Evolutionary conservation across 2,888 invertebrate species (phyloP), one percentile per base, ranked within the genome.

Genomic region (Microplitis deprimator): DNA sequence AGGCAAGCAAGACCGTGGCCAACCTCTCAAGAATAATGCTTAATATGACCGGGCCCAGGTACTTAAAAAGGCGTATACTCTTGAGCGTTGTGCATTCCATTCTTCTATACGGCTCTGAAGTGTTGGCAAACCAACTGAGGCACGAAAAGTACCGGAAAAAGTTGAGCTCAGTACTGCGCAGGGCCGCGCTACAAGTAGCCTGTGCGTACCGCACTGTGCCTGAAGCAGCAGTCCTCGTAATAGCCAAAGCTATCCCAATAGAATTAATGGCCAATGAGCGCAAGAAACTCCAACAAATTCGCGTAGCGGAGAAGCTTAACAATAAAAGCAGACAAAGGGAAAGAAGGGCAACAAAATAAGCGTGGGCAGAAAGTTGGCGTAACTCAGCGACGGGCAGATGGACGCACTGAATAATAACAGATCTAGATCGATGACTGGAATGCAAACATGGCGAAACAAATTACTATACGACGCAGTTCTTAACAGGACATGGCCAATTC

Each of bases 51-150:
- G 73, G 73, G 50, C 77, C 81, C 39, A 76, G 76, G 7, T 67
- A 70, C 10, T 75, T 80, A 65, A 79, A 75, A 65, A 77, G 81
- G 16, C 17, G 76, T 13, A 41, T 81, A 2, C 64, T 83, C 1
- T 78, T 81, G 79, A 17, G 73, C 5, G 77, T 70, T 1, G 73
- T 74, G 1, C 75, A 83, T 76, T 83, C 83, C 40, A 77, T 79
- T 16, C 76, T 83, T 20, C 79, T 83, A 13, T 61, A 82, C 62
- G 82, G 81, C 6, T 80, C 80, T 59, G 79, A 81, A 65, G 59
- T 83, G 5, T 81, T 79, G 81, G 79, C 77, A 5, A 78, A 78
- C 17, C 68, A 77, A 61, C 72, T 83, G 6, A 10, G 75, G 68
- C 75, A 20, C 6, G 78, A 79, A 29, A 79, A 77, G 41, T 81